Evolutionary conservation across 2,888 invertebrate genomes (phyloP), one percentile per base, ranked within the genome.

Genomic region (Zygaena filipendulae): DNA sequence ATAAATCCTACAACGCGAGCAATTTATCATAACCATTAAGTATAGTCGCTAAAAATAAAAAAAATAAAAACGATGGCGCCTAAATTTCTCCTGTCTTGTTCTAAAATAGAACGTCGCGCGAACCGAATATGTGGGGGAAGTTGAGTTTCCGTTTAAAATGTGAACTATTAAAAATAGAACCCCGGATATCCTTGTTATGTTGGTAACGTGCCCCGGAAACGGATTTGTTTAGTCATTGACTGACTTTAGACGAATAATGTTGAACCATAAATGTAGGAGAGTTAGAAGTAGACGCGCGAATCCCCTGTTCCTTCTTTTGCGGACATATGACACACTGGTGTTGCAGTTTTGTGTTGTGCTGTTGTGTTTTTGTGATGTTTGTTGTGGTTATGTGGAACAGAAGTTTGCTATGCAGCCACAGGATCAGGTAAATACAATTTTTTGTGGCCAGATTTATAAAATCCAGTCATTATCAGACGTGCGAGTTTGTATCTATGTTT

Each of bases 371-470:
- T 40, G 51, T 58, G 43, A 52, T 51, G 38, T 72, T 57, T 53
- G 68, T 46, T 55, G 52, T 36, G 56, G 77, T 47, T 56, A 56
- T 47, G 62, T 64, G 36, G 86, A 86, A 52, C 96, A 97, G 74
- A 87, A 90, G 63, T 96, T 97, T 66, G 91, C 92, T 18, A 91
- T 92, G 84, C 92, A 96, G 59, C 97, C 97, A 2, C 88, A 90
- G 64, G 93, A 95, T 82, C 87, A 75, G 69, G 85, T 68, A 48
- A 16, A 16, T n/a, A n/a, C n/a, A n/a, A n/a, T n/a, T n/a, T n/a
- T n/a, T n/a, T n/a, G n/a, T n/a, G n/a, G n/a, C n/a, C n/a, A n/a
- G n/a, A n/a, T n/a, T n/a, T n/a, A n/a, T n/a, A n/a, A n/a, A n/a
- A n/a, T n/a, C n/a, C n/a, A n/a, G n/a, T n/a, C n/a, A n/a, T n/a